These are phyloP conservation scores for Pachycephus smyrnensis DNA, from an alignment of 2,888 invertebrate genomes.

Conservation along the genomic window DNA sequence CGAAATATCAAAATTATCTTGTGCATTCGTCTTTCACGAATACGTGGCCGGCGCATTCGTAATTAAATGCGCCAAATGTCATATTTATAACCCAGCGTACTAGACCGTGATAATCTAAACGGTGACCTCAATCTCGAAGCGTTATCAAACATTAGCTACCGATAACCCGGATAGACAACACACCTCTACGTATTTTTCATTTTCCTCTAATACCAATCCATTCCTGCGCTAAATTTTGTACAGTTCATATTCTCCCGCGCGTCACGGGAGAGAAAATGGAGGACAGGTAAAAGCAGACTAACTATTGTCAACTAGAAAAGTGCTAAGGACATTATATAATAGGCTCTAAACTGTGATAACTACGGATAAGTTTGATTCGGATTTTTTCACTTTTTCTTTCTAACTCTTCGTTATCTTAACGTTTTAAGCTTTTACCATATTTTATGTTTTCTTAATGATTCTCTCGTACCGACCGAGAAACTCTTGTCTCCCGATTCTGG, in stretches of 20 bases:
- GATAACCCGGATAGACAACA: slow-evolving; percentile 35
- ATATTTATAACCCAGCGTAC: slow-evolving; percentile 60
- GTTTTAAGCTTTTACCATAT: background rate
- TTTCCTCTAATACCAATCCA: background rate
- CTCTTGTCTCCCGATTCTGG: background rate
- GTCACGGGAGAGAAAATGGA: background rate
- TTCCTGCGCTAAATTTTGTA: slow-evolving; percentile 48
- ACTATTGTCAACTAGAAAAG: background rate
- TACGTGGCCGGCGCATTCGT: background rate
- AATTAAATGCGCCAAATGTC: background rate
- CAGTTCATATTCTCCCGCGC: slow-evolving; percentile 33
- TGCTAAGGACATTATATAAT: background rate
- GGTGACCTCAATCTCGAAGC: slow-evolving; percentile 51
- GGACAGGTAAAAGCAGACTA: background rate
- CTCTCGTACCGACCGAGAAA: background rate
- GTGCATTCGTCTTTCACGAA: background rate
- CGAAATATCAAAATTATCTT: background rate
- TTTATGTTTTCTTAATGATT: background rate
- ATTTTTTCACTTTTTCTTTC: background rate
- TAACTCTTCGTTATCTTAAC: background rate
- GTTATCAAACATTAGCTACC: slow-evolving; percentile 48
- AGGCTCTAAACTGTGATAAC: background rate
- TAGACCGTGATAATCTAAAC: slow-evolving; percentile 59
- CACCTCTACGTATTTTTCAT: slow-evolving; percentile 39
- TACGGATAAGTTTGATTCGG: background rate